Base-by-base conservation (phyloP, 1,140 invertebrate genomes). In the Sitophilus oryzae region DNA sequence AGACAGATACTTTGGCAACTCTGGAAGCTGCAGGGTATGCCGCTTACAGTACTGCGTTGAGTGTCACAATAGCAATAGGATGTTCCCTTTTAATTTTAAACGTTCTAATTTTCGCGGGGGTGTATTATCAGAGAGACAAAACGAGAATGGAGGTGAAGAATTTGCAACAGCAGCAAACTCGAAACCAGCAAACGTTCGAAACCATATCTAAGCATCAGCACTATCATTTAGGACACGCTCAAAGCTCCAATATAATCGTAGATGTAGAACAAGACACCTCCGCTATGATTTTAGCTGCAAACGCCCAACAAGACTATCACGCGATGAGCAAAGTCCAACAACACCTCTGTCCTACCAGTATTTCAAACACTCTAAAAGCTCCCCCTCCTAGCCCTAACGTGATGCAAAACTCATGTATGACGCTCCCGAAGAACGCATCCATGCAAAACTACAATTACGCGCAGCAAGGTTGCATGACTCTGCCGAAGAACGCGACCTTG, bases 31-130 rank as follows among this genome's bases (percentile, higher is more conserved):
- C 85, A n/a, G 83, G 84, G 55, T 86, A 85, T 62, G 83, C 84
- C 0, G 84, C 85, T 0, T 91, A 90, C 66, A 88, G 84, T 2
- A 91, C 89, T 1, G 88, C 88, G 2, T 70, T 93, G 2, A 88
- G 85, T 64, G 84, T 93, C 3, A 93, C 89, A 2, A 90, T 94
- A 56, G 89, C 89, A 1, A 89, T 94, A 21, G 91, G 91, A 1
- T 92, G 89, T 66, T 88, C 86, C 0, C 72, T 95, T 14, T 76
- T 93, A 10, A 86, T 93, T 42, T 73, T 93, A 6, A 93, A 93
- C 69, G 83, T 93, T 6, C 77, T 93, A 3, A 89, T 93, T 58
- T 92, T 92, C 62, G 88, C 88, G 35, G 88, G 79, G 1, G 86
- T 93, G 1, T 92, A 90, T 70, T 92, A 92, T 72, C 89, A 91